phyloP scores from a whole-genome alignment of 2,888 invertebrate species.

The Andrena trimmerana region DNA sequence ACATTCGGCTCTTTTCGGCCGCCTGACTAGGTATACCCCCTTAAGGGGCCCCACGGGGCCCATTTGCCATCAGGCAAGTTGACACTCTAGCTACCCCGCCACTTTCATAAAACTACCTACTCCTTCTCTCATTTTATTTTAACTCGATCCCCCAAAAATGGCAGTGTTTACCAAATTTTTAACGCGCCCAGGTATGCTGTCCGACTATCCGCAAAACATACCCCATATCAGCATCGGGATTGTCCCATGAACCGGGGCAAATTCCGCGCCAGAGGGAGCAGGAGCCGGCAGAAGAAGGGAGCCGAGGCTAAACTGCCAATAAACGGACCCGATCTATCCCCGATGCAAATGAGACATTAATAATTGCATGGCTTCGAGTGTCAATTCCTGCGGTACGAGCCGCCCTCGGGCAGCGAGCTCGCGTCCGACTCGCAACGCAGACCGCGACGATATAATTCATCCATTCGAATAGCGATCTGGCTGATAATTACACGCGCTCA shows the following conservation, averaged over 20 bases:
- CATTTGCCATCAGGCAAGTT: too few species aligned
- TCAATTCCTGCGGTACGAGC: constrained; percentile 65
- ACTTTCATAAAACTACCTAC: too few species aligned
- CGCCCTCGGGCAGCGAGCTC: constrained; percentile 51
- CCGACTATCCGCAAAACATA: too few species aligned
- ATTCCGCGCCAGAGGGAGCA: constrained; percentile 12
- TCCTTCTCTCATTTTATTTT: too few species aligned
- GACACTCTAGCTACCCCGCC: too few species aligned
- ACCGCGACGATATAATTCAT: constrained; percentile 72
- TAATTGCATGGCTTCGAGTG: constrained; percentile 68
- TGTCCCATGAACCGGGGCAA: constrained; percentile 14
- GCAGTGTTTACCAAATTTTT: too few species aligned
- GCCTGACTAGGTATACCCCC: too few species aligned
- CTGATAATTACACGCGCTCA: constrained; percentile 73
- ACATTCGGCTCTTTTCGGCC: too few species aligned
- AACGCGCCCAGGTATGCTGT: too few species aligned
- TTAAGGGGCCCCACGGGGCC: too few species aligned
- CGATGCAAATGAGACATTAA: constrained; percentile 75
- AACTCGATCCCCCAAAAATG: too few species aligned
- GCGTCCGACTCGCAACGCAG: constrained; percentile 49
- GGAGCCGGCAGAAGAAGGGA: constrained; percentile 18
- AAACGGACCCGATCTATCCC: constrained; percentile 59
- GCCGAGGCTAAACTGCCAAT: constrained; percentile 45
- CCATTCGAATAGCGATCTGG: constrained; percentile 72
- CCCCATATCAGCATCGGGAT: not conserved